Evolutionary conservation across 2,888 invertebrate genomes (phyloP).

Genomic region (Microchrysa polita): DNA sequence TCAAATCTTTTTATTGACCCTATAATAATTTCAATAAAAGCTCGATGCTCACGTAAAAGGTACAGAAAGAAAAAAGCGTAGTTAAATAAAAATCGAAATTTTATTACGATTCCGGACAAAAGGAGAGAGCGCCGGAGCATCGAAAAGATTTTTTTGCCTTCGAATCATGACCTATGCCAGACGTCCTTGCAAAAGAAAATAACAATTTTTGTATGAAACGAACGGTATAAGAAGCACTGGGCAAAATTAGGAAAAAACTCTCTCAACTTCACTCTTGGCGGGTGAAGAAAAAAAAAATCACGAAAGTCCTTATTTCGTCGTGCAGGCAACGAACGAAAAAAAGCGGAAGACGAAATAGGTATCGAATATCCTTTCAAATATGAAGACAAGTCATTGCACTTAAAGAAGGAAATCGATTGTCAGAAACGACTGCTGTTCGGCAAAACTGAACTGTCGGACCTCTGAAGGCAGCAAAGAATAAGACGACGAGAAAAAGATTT

Average conservation of each 20-base stretch:
- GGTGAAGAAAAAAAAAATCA: not conserved
- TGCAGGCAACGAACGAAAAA: not conserved
- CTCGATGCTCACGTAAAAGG: constrained; percentile 17
- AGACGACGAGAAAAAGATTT: constrained; percentile 21
- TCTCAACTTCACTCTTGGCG: not conserved
- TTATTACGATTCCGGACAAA: constrained; percentile 26
- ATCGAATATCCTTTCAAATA: constrained; percentile 26
- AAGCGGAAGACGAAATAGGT: constrained; percentile 4
- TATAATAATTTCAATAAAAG: constrained; percentile 24
- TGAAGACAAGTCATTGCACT: constrained; percentile 36
- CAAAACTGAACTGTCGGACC: not conserved
- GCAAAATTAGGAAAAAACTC: not conserved
- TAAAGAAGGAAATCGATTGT: constrained; percentile 38
- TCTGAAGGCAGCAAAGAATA: not conserved
- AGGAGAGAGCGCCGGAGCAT: constrained; percentile 1
- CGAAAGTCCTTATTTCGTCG: constrained; percentile 4
- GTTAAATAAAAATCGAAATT: constrained; percentile 26
- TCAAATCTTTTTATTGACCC: constrained; percentile 17
- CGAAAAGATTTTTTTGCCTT: not conserved
- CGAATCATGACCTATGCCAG: constrained; percentile 14
- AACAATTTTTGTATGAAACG: not conserved
- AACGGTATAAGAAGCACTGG: not conserved
- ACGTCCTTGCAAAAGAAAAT: not conserved
- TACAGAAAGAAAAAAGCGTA: constrained; percentile 8
- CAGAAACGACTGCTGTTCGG: constrained; percentile 2